Evolutionary conservation across 1,140 invertebrate species (phyloP), one percentile per base, ranked within the genome.

Genomic region (Oncopeltus fasciatus): DNA sequence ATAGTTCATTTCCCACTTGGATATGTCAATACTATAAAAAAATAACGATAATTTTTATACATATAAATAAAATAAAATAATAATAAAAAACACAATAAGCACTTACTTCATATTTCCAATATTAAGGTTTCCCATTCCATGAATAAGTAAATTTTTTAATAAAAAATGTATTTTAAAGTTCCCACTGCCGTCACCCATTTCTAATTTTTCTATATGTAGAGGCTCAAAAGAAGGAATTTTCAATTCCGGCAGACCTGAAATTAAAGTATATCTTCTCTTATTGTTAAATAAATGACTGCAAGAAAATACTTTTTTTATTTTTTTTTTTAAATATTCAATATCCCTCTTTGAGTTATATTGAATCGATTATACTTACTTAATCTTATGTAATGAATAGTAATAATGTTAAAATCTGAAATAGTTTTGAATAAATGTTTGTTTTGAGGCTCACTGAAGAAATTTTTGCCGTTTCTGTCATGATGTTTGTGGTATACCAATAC

Each of bases 211-310:
- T 2, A 67, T 64, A 18, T 57, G 56, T 11, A 67, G 31, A 2
- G 65, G 64, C 8, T 67, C 66, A 0, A 66, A 20, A 28, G 66
- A 56, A 1, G 44, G 29, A 12, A 67, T 18, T 0, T 64, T 49
- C 9, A 66, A 47, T 1, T 66, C 66, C 24, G 64, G 64, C n/a
- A 66, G 64, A 14, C 66, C 66, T 67, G 58, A 20, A 60, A 44
- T 26, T 1, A 29, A 51, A 51, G 12, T 33, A 44, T 5, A 24
- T 18, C n/a, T n/a, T n/a, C n/a, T n/a, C n/a, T n/a, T n/a, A n/a
- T n/a, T n/a, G n/a, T n/a, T n/a, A n/a, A n/a, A n/a, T n/a, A n/a
- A n/a, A n/a, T n/a, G n/a, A n/a, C n/a, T n/a, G n/a, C n/a, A n/a
- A n/a, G n/a, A n/a, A n/a, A n/a, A n/a, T n/a, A n/a, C n/a, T n/a